Evolutionary conservation across 2,113 vertebrate genomes (phyloP).

Genomic region (Elephantulus edwardii): DNA sequence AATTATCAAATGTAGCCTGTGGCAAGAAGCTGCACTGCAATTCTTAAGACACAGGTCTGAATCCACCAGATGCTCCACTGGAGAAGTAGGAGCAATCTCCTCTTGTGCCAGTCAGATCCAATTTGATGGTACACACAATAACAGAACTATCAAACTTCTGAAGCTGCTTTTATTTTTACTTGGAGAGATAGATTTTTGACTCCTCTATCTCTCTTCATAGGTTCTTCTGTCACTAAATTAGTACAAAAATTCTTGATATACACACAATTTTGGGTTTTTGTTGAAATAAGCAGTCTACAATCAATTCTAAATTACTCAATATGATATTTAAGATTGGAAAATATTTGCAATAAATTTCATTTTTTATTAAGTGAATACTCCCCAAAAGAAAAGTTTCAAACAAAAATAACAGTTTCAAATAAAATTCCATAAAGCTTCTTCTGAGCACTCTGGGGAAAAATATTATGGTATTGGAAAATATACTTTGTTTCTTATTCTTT

Average conservation of each 20-base stretch:
- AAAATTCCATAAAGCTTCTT: neutral
- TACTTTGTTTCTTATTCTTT: neutral
- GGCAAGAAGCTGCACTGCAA: too few relatives aligned
- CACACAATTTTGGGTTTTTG: neutral
- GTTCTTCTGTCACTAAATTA: neutral
- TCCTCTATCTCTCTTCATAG: neutral
- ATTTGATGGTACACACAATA: too few relatives aligned
- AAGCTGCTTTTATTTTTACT: neutral
- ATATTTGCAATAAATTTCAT: neutral
- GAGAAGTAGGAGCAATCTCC: too few relatives aligned
- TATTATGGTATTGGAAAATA: neutral
- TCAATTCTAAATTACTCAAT: neutral
- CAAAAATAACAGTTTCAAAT: neutral
- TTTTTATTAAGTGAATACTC: neutral
- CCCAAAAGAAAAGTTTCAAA: too few relatives aligned
- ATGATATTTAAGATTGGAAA: slow-evolving; percentile 14
- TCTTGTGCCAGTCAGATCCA: too few relatives aligned
- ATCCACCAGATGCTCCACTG: too few relatives aligned
- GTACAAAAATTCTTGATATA: neutral
- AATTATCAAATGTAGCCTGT: neutral
- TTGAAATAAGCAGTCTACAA: neutral
- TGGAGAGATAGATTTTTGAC: neutral
- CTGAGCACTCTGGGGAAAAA: neutral
- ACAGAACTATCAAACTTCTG: neutral
- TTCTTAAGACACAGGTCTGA: too few relatives aligned